Percentiles rank a stretch among this genome's conserved stretches.
Evolutionary conservation across 2,797 vertebrate genomes (phyloP).

Genomic region (Sebastes minor): DNA sequence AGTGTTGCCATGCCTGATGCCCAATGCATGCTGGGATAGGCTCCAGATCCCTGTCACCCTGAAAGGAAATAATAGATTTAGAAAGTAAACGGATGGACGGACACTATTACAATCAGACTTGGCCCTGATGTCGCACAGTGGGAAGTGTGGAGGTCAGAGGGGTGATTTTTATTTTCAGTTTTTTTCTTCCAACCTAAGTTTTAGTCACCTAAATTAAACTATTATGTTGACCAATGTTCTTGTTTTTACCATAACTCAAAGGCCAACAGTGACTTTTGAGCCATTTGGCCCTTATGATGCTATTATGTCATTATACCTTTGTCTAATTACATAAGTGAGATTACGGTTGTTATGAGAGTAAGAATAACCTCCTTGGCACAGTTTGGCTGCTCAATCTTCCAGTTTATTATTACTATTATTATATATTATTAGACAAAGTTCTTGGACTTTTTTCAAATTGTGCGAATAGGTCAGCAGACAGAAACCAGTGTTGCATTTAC

Average conservation of each 20-base stretch:
- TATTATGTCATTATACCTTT: not conserved
- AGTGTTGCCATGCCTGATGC: not conserved
- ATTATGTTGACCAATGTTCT: not conserved
- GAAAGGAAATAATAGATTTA: not conserved
- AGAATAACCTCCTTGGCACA: not conserved
- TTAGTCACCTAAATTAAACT: not conserved
- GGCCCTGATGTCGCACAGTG: not conserved
- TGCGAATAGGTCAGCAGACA: not conserved
- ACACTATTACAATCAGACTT: not conserved
- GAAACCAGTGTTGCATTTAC: not conserved
- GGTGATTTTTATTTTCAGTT: not conserved
- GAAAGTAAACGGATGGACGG: not conserved
- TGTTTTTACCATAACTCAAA: not conserved
- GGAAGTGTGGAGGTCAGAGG: not conserved
- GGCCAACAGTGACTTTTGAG: not conserved
- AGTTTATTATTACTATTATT: not conserved
- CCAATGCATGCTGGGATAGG: constrained; percentile 1
- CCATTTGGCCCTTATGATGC: not conserved
- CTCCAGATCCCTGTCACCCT: not conserved
- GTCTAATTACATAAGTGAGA: not conserved
- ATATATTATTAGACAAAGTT: not conserved
- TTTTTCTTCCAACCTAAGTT: not conserved
- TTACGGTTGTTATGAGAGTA: not conserved
- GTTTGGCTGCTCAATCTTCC: not conserved
- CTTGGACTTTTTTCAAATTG: not conserved